Conservation (phyloP, 2,113 vertebrate species). For the Chamaetylas fuelleborni region DNA sequence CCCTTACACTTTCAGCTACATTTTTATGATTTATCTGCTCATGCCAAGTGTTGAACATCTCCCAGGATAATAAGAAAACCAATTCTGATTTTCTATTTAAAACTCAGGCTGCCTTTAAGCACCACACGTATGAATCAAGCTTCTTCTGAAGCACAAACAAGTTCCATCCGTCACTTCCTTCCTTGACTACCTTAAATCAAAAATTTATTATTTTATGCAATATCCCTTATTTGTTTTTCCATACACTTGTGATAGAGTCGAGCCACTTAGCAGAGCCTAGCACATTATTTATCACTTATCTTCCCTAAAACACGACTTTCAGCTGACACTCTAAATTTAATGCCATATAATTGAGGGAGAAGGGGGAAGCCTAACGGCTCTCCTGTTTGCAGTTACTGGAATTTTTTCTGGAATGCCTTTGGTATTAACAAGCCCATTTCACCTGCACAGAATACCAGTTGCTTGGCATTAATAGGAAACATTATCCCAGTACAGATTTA, state of each 20-base stretch:
- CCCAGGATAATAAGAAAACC: conserved; percentile 35
- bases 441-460: background rate
- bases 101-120: background rate
- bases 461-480: background rate
- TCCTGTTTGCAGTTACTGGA: background rate
- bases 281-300: conserved; percentile 18
- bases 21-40: conserved; percentile 31
- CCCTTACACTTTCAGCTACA: background rate
- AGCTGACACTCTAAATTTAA: background rate
- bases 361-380: background rate
- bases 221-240: conserved; percentile 48
- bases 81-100: conserved; percentile 38
- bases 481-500: background rate
- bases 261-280: conserved; percentile 14
- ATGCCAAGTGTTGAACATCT: conserved; percentile 7
- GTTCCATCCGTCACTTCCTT: background rate
- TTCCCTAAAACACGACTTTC: background rate
- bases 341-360: background rate
- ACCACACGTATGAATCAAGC: background rate
- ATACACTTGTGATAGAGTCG: background rate
- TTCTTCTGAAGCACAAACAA: background rate
- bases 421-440: background rate
- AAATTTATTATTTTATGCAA: conserved; percentile 14
- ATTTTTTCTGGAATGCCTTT: background rate
- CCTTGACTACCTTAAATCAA: background rate